phyloP scores from a whole-genome alignment of 2,797 vertebrate species.

The Parauchenoglanis punctatus region DNA sequence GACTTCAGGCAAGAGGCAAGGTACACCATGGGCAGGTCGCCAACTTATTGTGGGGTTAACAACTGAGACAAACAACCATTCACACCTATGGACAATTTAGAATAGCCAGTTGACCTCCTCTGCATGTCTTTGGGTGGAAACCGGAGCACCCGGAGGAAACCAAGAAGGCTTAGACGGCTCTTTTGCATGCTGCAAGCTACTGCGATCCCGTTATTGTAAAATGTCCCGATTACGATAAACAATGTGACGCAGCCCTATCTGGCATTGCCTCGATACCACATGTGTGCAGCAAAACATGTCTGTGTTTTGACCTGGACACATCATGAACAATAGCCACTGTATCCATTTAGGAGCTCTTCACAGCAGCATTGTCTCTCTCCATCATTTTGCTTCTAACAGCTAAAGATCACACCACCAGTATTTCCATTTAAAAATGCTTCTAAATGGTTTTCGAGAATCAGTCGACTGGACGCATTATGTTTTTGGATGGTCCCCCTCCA shows the following conservation, averaged over 20 bases:
- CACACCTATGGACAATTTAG: too few species aligned
- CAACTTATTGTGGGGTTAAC: too few species aligned
- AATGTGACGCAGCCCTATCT: constrained; percentile 30
- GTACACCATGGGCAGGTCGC: too few species aligned
- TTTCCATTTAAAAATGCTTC: constrained; percentile 58
- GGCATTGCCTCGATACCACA: constrained; percentile 25
- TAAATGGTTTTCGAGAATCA: constrained; percentile 62
- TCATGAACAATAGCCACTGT: constrained; percentile 34
- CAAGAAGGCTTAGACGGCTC: too few species aligned
- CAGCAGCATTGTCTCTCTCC: constrained; percentile 23
- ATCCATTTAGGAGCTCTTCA: constrained; percentile 38
- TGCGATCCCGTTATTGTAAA: constrained; percentile 4
- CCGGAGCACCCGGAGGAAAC: too few species aligned
- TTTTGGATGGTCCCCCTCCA: constrained; percentile 67
- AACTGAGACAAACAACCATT: too few species aligned
- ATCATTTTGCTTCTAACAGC: constrained; percentile 50
- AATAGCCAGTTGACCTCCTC: too few species aligned
- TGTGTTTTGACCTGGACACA: constrained; percentile 14
- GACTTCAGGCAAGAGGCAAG: too few species aligned
- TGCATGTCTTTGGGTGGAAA: too few species aligned
- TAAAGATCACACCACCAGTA: constrained; percentile 50
- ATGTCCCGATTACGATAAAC: background rate
- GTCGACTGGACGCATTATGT: constrained; percentile 64
- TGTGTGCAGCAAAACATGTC: constrained; percentile 1
- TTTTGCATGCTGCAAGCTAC: background rate